phyloP scores from a whole-genome alignment of 2,113 vertebrate genomes.

The Camelus bactrianus region DNA sequence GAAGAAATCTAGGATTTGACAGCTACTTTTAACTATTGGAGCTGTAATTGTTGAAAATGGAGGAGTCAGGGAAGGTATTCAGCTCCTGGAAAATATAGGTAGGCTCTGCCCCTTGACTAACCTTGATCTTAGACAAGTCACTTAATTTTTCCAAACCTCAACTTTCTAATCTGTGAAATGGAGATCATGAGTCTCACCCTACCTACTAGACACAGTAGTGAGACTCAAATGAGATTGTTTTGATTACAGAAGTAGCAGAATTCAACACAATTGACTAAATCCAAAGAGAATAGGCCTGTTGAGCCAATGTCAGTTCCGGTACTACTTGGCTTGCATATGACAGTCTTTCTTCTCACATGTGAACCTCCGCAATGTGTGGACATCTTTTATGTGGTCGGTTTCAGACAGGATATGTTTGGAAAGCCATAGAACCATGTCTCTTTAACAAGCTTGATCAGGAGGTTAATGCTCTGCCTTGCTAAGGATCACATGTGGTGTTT shows the following conservation, averaged over 20 bases:
- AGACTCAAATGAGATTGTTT: background rate
- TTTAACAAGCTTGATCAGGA: background rate
- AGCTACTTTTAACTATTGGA: background rate
- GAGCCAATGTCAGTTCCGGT: background rate
- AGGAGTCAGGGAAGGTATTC: background rate
- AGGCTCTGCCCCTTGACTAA: background rate
- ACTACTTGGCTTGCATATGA: background rate
- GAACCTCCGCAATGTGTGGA: background rate
- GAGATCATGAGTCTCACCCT: background rate
- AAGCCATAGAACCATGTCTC: background rate
- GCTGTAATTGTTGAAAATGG: background rate
- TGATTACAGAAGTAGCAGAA: background rate
- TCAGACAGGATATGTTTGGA: background rate
- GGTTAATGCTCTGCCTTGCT: background rate
- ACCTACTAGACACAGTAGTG: background rate
- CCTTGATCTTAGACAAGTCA: background rate
- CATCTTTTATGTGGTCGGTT: background rate
- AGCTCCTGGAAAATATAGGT: background rate
- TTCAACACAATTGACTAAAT: background rate
- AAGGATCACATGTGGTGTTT: background rate
- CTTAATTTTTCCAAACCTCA: conserved; percentile 9
- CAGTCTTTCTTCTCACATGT: background rate
- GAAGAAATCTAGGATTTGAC: background rate
- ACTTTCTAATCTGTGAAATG: background rate
- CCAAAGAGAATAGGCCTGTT: background rate